Percentiles rank a stretch among this genome's conserved stretches.
Evolutionary conservation across 53 echinoderm and acorn worm genomes (phyloP).

Genomic region (Henricia sp.): DNA sequence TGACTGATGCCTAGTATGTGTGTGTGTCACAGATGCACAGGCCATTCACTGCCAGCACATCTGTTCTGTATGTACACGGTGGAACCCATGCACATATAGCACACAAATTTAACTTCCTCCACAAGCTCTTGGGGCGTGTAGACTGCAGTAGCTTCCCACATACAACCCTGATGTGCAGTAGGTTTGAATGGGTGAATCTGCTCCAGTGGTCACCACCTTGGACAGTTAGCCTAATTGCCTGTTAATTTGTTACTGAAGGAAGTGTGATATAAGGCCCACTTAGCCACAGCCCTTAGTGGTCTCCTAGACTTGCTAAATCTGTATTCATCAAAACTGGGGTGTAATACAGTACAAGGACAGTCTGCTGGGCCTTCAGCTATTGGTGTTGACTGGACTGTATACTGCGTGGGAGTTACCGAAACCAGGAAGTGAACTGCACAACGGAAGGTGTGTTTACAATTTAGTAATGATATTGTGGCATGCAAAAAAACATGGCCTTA

Average conservation of each 20-base stretch:
- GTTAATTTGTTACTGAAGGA: neutral
- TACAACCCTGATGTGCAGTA: slow-evolving; percentile 9
- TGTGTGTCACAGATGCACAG: neutral
- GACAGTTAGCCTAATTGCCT: slow-evolving; percentile 1
- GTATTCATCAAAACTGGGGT: neutral
- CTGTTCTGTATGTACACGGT: neutral
- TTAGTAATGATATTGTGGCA: neutral
- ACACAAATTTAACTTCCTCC: neutral
- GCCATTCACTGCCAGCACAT: slow-evolving; percentile 4
- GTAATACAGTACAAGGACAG: neutral
- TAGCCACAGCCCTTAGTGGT: neutral
- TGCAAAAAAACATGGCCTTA: neutral
- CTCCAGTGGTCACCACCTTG: slow-evolving; percentile 19
- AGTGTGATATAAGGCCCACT: neutral
- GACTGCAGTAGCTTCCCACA: neutral
- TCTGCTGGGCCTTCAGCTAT: neutral
- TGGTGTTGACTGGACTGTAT: neutral
- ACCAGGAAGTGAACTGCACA: slow-evolving; percentile 10
- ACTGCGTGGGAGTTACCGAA: neutral
- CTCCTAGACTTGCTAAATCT: too few species aligned
- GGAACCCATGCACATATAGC: neutral
- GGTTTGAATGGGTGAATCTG: slow-evolving; percentile 24
- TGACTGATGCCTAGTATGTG: neutral
- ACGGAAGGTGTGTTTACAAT: neutral
- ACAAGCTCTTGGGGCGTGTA: neutral